Conservation (phyloP, 2,888 invertebrate species). For the Xanthia togata region DNA sequence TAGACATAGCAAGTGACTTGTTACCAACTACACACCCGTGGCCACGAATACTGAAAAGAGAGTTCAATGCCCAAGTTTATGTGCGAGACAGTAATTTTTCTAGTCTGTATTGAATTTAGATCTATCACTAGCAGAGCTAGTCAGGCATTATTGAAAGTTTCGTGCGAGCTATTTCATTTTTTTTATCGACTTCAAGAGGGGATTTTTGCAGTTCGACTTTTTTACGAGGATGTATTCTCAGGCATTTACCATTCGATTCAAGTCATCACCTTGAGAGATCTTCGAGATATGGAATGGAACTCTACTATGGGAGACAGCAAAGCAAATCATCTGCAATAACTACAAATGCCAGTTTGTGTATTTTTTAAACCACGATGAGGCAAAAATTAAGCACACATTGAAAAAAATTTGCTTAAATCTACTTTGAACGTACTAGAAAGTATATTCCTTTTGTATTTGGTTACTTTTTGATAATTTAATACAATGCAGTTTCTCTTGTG, state of each 20-base stretch:
- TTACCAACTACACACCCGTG: not conserved
- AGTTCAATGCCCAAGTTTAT: not conserved
- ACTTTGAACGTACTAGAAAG: not conserved
- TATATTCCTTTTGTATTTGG: not conserved
- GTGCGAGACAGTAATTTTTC: not conserved
- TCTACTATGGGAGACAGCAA: not conserved
- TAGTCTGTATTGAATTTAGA: not conserved
- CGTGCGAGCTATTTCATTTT: not conserved
- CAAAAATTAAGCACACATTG: not conserved
- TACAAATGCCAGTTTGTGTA: not conserved
- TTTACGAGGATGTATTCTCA: not conserved
- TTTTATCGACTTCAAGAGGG: not conserved
- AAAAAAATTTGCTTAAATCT: not conserved
- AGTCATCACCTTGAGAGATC: not conserved
- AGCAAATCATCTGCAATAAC: not conserved
- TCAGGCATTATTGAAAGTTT: not conserved
- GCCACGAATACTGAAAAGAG: constrained; percentile 3
- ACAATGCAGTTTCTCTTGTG: not conserved
- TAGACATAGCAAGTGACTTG: not conserved
- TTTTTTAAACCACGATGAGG: not conserved
- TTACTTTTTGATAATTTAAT: not conserved
- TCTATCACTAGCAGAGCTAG: not conserved
- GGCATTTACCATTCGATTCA: not conserved
- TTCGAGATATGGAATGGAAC: not conserved
- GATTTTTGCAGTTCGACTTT: not conserved